These are phyloP conservation scores for Carettochelys insculpta DNA, from an alignment of 2,113 vertebrate genomes.

Conservation along the genomic window DNA sequence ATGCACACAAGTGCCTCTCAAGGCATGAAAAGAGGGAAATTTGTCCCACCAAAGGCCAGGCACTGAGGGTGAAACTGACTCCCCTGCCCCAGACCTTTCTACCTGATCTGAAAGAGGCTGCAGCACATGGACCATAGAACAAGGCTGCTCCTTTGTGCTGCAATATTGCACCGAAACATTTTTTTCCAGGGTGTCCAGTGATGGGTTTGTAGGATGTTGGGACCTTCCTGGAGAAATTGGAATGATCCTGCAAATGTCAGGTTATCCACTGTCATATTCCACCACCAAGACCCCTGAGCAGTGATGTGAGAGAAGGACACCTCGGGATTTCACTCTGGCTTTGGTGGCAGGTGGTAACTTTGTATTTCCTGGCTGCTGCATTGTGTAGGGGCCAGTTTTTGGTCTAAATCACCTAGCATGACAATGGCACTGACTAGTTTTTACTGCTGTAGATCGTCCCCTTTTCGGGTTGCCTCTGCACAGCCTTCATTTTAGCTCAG, in stretches of 20 bases:
- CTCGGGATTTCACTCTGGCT: neutral
- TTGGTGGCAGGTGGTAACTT: neutral
- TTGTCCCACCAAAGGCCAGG: neutral
- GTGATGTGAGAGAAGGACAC: neutral
- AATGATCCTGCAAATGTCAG: neutral
- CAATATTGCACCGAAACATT: neutral
- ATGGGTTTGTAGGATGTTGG: neutral
- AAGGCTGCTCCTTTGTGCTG: neutral
- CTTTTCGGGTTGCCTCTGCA: neutral
- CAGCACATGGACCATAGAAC: neutral
- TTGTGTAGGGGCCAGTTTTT: neutral
- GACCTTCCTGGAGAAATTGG: neutral
- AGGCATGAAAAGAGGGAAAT: neutral
- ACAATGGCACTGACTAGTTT: neutral
- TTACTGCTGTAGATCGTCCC: neutral
- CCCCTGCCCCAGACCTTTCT: neutral
- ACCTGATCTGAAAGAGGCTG: neutral
- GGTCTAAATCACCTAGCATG: neutral
- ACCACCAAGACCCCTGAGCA: neutral
- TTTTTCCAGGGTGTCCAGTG: neutral
- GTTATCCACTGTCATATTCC: neutral
- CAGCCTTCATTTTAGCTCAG: neutral
- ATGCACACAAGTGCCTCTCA: neutral
- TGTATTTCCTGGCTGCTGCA: neutral
- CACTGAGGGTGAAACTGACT: neutral